Conservation (phyloP, 2,113 vertebrate genomes). For the Dasypus novemcinctus region DNA sequence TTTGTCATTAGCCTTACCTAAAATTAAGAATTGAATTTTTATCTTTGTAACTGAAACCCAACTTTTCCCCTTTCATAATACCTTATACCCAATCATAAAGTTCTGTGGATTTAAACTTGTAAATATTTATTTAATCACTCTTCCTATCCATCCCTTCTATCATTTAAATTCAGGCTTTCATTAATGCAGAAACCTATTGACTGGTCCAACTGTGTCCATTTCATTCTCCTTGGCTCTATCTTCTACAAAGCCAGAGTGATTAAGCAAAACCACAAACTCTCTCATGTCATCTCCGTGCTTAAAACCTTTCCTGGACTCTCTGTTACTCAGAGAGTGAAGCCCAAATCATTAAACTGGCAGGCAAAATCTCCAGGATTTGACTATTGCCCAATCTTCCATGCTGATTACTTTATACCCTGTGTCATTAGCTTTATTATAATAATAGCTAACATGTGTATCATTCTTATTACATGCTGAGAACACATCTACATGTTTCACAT, state of each 20-base stretch:
- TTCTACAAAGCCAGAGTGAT: neutral
- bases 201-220: neutral
- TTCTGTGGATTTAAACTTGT: conserved; percentile 46
- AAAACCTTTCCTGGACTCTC: neutral
- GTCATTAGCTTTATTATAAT: neutral
- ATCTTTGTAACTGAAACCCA: conserved; percentile 5
- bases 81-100: conserved; percentile 13
- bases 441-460: neutral
- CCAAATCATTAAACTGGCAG: conserved; percentile 16
- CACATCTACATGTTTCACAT: conserved; percentile 10
- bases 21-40: conserved; percentile 52
- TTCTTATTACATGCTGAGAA: neutral
- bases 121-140: conserved; percentile 52
- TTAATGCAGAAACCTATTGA: neutral
- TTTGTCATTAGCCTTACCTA: conserved; percentile 51
- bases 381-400: neutral
- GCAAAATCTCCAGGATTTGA: neutral
- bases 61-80: conserved; percentile 16
- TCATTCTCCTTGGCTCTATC: neutral
- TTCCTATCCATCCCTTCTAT: neutral
- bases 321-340: conserved; percentile 37
- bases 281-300: neutral
- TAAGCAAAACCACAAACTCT: neutral
- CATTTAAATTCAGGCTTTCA: conserved; percentile 6
- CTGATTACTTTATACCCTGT: neutral